Evolutionary conservation across 2,888 invertebrate species (phyloP).

Genomic region (Pomacea canaliculata): DNA sequence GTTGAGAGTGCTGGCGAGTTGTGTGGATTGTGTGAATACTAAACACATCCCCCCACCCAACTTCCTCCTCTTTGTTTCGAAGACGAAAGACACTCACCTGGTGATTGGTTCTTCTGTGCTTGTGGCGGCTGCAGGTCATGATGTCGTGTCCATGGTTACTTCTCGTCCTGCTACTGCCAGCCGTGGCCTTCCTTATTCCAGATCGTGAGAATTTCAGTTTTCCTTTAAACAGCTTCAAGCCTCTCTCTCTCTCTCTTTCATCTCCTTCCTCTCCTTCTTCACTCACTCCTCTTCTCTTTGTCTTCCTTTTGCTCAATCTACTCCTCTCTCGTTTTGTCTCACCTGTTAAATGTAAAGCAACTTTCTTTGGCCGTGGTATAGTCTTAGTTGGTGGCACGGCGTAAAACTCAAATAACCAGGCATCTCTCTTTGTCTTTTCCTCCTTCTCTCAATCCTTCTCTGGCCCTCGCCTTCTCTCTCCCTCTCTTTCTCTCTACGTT

Average conservation of each 20-base stretch:
- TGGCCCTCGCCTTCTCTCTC: not conserved
- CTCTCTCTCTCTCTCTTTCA: slow-evolving; percentile 6
- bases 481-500: not conserved
- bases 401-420: no score
- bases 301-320: not conserved
- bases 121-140: no score
- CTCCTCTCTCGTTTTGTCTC: not conserved
- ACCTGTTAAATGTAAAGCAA: not conserved
- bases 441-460: not conserved
- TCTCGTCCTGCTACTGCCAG: not conserved
- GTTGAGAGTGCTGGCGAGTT: no score
- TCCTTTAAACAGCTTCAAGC: not conserved
- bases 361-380: not conserved
- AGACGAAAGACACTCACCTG: no score
- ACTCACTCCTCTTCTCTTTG: not conserved
- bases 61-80: no score
- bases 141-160: no score
- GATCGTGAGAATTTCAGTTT: not conserved
- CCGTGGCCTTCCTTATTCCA: not conserved
- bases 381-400: no score
- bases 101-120: no score
- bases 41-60: no score
- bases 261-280: slow-evolving; percentile 3
- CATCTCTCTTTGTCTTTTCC: not conserved
- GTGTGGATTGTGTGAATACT: no score